Evolutionary conservation across 2,888 invertebrate genomes (phyloP).

Genomic region (Saturnia japonica): DNA sequence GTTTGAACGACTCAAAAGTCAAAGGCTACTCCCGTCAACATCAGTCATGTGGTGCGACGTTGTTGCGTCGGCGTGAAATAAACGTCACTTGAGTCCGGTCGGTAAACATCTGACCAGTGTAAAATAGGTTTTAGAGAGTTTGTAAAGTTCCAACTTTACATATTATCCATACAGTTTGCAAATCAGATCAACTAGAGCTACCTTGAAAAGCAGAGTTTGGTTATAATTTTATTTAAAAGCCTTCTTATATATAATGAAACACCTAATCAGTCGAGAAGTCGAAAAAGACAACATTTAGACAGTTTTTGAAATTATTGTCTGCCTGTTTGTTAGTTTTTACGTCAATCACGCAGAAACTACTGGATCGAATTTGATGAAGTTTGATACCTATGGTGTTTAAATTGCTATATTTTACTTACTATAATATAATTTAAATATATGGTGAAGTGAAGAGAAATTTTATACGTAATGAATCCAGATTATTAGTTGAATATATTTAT

Average conservation of each 20-base stretch:
- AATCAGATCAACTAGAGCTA: background rate
- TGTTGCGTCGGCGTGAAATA: slow-evolving; percentile 43
- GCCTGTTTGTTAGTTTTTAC: too few relatives aligned
- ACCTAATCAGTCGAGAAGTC: too few relatives aligned
- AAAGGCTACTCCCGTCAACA: slow-evolving; percentile 75
- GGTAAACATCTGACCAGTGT: slow-evolving; percentile 6
- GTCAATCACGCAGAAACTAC: too few relatives aligned
- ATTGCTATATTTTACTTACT: too few relatives aligned
- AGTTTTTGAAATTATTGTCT: too few relatives aligned
- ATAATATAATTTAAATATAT: too few relatives aligned
- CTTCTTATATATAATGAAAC: background rate
- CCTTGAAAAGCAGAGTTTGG: background rate
- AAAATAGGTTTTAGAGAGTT: background rate
- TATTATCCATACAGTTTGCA: background rate
- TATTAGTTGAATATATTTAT: too few relatives aligned
- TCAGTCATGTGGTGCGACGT: slow-evolving; percentile 70
- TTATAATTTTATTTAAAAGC: background rate
- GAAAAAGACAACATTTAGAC: too few relatives aligned
- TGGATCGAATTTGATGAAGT: too few relatives aligned
- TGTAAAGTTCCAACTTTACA: slow-evolving; percentile 9
- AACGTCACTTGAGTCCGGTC: slow-evolving; percentile 21
- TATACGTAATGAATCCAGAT: too few relatives aligned
- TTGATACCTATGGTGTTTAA: too few relatives aligned
- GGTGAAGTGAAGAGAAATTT: too few relatives aligned
- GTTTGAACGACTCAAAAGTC: slow-evolving; percentile 69